Base-by-base conservation (phyloP, 2,113 vertebrate genomes). In the Mus musculus region DNA sequence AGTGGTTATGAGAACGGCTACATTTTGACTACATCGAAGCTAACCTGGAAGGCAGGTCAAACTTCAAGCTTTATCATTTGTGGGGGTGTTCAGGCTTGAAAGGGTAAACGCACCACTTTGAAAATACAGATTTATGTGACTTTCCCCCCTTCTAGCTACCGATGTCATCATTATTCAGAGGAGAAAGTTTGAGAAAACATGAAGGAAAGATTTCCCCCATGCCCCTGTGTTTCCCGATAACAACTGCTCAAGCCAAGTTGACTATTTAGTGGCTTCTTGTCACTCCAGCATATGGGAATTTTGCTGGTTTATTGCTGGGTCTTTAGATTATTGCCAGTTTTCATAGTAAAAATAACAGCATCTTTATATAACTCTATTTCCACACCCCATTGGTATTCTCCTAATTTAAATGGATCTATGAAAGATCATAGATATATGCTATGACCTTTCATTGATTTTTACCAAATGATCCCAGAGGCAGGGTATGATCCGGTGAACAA, bases 291-390 rank as follows among this genome's bases (percentile, higher is more conserved):
- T 3, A 65, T 80, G 80, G 4, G 8, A 42, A 63, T 88, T 61
- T 77, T 67, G n/a, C 63, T 17, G 6, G 11, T 49, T 30, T 77
- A 3, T 75, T 87, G 2, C 0, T 82, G 36, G 17, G 8, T 5
- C 24, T 85, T 77, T 82, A 65, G 20, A 14, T 65, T 71, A 1
- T 85, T 95, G 84, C 46, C 28, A 86, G 13, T 77, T 91, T 97
- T 90, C 85, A 14, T 39, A 10, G 63, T 71, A 81, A 91, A 95
- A 93, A 72, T 88, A 72, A 67, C 33, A 85, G 86, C 24, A 80
- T 85, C 89, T 90, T 96, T 90, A 22, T 87, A 6, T 52, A 36
- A 65, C 9, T 56, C 11, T 75, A 63, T 85, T 88, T 80, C 71
- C 49, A 24, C 5, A 5, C 42, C 5, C 30, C 20, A 76, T 33